Evolutionary conservation across 2,888 invertebrate genomes (phyloP).

Genomic region (Noctua janthe): DNA sequence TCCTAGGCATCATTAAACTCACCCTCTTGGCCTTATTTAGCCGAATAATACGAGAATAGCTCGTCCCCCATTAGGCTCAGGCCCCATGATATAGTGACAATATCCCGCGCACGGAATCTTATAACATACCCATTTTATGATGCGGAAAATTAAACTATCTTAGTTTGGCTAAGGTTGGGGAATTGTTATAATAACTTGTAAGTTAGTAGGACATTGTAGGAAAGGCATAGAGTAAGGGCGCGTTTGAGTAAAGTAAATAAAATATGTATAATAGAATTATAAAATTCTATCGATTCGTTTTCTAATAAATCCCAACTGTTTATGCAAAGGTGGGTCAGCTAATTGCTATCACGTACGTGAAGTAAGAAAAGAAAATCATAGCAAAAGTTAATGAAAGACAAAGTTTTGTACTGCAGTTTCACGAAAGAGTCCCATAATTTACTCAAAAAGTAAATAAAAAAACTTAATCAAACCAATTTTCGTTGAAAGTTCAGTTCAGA

Average conservation of each 20-base stretch:
- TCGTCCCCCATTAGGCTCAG: slow-evolving; percentile 8
- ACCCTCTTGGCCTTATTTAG: not conserved
- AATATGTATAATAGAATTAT: too few species aligned
- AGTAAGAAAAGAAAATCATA: too few species aligned
- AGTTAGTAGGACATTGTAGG: not conserved
- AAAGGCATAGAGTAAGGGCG: not conserved
- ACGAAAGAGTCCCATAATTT: not conserved
- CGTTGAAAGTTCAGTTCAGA: not conserved
- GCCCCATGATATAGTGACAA: slow-evolving; percentile 36
- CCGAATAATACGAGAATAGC: slow-evolving; percentile 2
- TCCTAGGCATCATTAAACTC: not conserved
- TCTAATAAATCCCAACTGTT: too few species aligned
- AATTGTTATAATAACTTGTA: slow-evolving; percentile 23
- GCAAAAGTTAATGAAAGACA: not conserved
- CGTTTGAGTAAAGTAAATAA: too few species aligned
- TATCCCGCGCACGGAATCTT: slow-evolving; percentile 23
- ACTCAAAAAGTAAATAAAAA: not conserved
- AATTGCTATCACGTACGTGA: too few species aligned
- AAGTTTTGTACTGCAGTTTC: not conserved
- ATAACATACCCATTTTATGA: slow-evolving; percentile 44
- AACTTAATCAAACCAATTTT: not conserved
- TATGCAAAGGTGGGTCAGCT: too few species aligned
- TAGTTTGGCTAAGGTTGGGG: slow-evolving; percentile 4
- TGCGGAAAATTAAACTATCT: slow-evolving; percentile 54
- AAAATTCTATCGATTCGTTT: too few species aligned